These are phyloP conservation scores for Atherinomorus stipes DNA, from an alignment of 2,113 vertebrate genomes.

Conservation along the genomic window DNA sequence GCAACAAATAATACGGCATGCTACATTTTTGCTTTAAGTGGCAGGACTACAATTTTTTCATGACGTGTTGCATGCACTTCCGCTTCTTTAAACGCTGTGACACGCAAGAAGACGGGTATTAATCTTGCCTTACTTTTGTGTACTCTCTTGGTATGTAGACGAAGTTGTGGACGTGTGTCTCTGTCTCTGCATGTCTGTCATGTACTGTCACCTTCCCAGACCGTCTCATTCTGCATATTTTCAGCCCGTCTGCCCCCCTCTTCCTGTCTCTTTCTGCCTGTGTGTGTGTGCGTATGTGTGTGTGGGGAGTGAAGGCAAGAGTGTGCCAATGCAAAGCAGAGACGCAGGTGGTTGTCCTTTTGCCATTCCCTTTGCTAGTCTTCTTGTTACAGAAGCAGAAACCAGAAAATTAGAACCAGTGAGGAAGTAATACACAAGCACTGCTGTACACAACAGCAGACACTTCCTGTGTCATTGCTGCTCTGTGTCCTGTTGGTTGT, in stretches of 20 bases:
- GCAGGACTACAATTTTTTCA: not conserved
- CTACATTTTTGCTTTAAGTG: not conserved
- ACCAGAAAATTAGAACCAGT: slow-evolving; percentile 19
- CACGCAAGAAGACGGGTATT: slow-evolving; percentile 27
- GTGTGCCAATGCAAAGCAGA: slow-evolving; percentile 47
- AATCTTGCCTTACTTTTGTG: slow-evolving; percentile 9
- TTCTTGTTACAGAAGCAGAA: slow-evolving; percentile 30
- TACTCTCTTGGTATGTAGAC: slow-evolving; percentile 19
- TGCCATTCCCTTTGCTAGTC: not conserved
- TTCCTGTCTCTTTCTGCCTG: slow-evolving; percentile 15
- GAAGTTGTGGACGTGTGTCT: slow-evolving; percentile 22
- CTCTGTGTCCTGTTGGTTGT: not conserved
- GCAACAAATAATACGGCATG: not conserved
- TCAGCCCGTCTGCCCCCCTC: slow-evolving; percentile 17
- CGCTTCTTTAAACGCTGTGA: slow-evolving; percentile 36
- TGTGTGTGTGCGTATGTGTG: slow-evolving; percentile 1
- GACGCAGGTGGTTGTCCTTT: slow-evolving; percentile 56
- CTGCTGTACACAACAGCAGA: slow-evolving; percentile 14
- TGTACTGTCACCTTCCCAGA: not conserved
- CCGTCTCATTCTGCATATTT: slow-evolving; percentile 4
- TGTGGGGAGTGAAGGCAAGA: slow-evolving; percentile 10
- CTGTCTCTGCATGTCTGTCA: slow-evolving; percentile 19
- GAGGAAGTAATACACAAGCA: slow-evolving; percentile 38
- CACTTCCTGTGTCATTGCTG: slow-evolving; percentile 14
- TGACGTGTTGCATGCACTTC: slow-evolving; percentile 30